Evolutionary conservation across 2,888 invertebrate species (phyloP), one percentile per base, ranked within the genome.

Genomic region (Bellardia pandia): DNA sequence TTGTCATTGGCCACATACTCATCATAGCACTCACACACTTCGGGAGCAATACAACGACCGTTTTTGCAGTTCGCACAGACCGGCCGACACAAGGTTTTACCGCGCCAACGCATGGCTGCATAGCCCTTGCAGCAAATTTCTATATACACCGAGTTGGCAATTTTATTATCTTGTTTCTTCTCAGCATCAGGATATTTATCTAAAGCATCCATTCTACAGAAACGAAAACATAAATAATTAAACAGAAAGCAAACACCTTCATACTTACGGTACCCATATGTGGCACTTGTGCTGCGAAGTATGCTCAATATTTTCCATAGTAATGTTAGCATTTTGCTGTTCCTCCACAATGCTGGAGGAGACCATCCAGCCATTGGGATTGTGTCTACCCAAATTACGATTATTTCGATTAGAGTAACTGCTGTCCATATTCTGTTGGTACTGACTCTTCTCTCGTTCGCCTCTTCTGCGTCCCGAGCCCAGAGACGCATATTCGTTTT

Each of bases 91-190:
- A 88, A 72, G 2, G 90, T 91, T 3, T 87, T 88, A 14, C 90
- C 90, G 9, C 72, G 88, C 58, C 90, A 86, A 0, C 90, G 89
- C 13, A 90, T 89, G 13, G 91, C 82, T 16, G 80, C 88, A 85
- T 96, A 97, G n/a, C 97, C 97, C 0, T 95, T 94, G 91, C 97
- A 97, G 91, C 97, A 97, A 48, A 95, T 94, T 88, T 96, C 94
- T 90, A 96, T 95, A 74, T 94, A 94, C 89, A 95, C 95, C 80
- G 95, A 94, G 37, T 95, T 95, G 14, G 95, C 93, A 16, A 94
- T 93, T 1, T 96, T 86, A 53, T 93, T 92, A 37, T 88, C 74
- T 66, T 92, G 92, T 16, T 91, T 90, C 37, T 85, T 66, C 14
- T 88, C 89, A 2, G 91, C 89, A 37, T 88, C 77, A 33, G 90